These are phyloP conservation scores for Dryadula phaetusa DNA, from an alignment of 2,888 invertebrate genomes.

Conservation along the genomic window DNA sequence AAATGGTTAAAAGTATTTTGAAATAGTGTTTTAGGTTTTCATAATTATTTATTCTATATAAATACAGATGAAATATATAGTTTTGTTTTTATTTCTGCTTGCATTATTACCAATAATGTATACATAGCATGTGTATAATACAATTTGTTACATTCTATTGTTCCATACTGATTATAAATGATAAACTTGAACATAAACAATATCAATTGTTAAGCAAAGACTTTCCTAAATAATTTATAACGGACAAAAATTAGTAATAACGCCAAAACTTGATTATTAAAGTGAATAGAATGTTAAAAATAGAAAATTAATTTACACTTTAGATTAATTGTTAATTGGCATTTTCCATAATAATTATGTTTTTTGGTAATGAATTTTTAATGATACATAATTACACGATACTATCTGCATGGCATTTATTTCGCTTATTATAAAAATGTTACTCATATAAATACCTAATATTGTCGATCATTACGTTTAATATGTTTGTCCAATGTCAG, in stretches of 20 bases:
- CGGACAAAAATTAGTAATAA: background rate
- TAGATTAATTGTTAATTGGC: background rate
- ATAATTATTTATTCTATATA: too few relatives aligned
- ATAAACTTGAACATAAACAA: slow-evolving; percentile 1
- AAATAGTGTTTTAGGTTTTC: too few relatives aligned
- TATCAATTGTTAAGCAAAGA: background rate
- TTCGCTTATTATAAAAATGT: background rate
- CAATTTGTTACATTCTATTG: background rate
- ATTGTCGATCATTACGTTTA: background rate
- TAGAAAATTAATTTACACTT: background rate
- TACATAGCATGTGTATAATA: background rate
- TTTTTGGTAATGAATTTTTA: background rate
- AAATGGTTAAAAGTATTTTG: too few relatives aligned
- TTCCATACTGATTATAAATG: slow-evolving; percentile 3
- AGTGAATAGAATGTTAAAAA: background rate
- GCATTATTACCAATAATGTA: background rate
- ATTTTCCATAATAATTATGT: background rate
- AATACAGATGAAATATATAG: too few relatives aligned
- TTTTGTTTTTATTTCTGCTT: too few relatives aligned
- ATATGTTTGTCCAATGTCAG: slow-evolving; percentile 9
- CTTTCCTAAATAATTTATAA: background rate
- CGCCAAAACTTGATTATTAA: background rate
- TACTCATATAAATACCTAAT: background rate
- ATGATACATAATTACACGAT: background rate
- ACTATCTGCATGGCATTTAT: background rate